Evolutionary conservation across 2,797 vertebrate species (phyloP).

Genomic region (Harpagifer antarcticus): DNA sequence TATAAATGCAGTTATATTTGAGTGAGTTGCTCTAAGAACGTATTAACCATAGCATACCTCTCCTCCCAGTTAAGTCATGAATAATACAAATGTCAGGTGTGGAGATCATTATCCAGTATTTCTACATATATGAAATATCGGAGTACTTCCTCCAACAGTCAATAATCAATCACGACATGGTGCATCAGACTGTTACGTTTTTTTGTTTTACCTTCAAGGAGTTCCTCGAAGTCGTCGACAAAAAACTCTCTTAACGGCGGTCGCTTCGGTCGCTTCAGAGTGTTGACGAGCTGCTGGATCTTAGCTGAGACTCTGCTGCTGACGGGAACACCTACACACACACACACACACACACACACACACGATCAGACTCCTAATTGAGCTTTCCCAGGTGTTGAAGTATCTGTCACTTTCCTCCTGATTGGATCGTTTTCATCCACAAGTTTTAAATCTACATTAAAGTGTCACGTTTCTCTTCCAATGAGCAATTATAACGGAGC

Average conservation of each 20-base stretch:
- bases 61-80: no score
- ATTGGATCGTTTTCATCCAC: background rate
- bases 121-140: no score
- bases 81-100: no score
- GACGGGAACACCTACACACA: slow-evolving; percentile 84
- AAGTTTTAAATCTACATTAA: slow-evolving; percentile 1
- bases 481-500: slow-evolving; percentile 15
- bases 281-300: slow-evolving; percentile 98
- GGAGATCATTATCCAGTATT: no score
- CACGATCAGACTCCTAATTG: slow-evolving; percentile 14
- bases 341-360: background rate
- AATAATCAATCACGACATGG: no score
- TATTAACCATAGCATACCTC: no score
- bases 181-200: no score
- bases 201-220: slow-evolving; percentile 90
- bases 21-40: no score
- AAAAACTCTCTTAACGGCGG: slow-evolving; percentile 97
- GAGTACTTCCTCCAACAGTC: no score
- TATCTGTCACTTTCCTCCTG: background rate
- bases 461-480: background rate
- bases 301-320: slow-evolving; percentile 98
- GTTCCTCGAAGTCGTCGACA: slow-evolving; percentile 98
- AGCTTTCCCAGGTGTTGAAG: slow-evolving; percentile 15
- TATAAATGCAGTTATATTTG: no score
- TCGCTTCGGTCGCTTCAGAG: slow-evolving; percentile 93